Conservation (phyloP, 2,888 invertebrate genomes). For the Carabus problematicus region DNA sequence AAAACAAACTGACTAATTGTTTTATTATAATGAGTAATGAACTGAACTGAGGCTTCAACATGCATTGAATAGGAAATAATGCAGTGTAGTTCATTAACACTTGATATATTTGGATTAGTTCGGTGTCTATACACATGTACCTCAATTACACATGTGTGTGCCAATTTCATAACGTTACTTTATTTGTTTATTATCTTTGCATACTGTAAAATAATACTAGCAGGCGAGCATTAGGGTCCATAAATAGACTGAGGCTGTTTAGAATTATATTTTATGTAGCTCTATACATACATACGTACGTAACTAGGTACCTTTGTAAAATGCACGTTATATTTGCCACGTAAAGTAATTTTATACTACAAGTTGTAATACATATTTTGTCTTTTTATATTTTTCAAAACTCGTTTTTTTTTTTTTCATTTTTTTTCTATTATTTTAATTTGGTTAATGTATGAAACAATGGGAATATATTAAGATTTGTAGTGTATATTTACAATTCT, state of each 20-base stretch:
- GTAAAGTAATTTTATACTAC: too few species aligned
- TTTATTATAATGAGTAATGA: constrained; percentile 27
- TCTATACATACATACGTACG: too few species aligned
- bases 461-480: too few species aligned
- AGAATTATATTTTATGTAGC: too few species aligned
- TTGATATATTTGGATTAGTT: constrained; percentile 7
- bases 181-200: constrained; percentile 38
- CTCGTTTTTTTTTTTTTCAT: too few species aligned
- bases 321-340: too few species aligned
- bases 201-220: constrained; percentile 31
- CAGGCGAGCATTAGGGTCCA: constrained; percentile 13
- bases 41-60: not conserved
- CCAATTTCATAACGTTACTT: constrained; percentile 24
- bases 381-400: too few species aligned
- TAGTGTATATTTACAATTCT: too few species aligned
- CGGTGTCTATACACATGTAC: not conserved
- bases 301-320: too few species aligned
- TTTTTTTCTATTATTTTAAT: too few species aligned
- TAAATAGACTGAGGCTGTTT: constrained; percentile 18
- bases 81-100: constrained; percentile 16
- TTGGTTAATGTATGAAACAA: too few species aligned
- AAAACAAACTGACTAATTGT: constrained; percentile 33
- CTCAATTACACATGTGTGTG: constrained; percentile 13
- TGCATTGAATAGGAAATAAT: constrained; percentile 1
- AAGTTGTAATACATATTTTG: too few species aligned